phyloP scores from a whole-genome alignment of 2,797 vertebrate genomes.

The Xyrichtys novacula region DNA sequence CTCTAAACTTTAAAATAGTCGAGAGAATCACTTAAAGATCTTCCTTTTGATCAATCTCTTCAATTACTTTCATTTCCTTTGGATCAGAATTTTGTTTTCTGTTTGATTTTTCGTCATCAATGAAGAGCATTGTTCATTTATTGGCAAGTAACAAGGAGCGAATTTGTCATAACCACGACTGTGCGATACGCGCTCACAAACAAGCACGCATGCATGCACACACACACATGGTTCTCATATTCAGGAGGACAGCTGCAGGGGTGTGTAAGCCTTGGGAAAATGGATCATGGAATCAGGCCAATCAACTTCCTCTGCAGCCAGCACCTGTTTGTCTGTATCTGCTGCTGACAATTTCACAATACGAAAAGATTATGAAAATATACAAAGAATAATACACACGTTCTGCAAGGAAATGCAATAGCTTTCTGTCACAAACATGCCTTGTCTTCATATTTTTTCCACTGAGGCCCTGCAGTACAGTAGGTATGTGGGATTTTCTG shows the following conservation, averaged over 20 bases:
- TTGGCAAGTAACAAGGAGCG: constrained; percentile 65
- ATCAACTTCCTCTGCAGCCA: constrained; percentile 78
- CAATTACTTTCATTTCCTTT: constrained; percentile 18
- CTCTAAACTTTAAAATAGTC: constrained; percentile 28
- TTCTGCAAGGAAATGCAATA: constrained; percentile 31
- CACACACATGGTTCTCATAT: constrained; percentile 78
- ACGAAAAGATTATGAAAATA: constrained; percentile 53
- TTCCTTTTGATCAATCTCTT: constrained; percentile 15
- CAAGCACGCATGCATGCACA: constrained; percentile 19
- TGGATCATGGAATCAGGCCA: constrained; percentile 78
- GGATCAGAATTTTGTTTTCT: constrained; percentile 10
- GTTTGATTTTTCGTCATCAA: constrained; percentile 50
- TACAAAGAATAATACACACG: constrained; percentile 49
- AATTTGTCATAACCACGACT: constrained; percentile 74
- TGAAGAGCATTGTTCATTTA: constrained; percentile 57
- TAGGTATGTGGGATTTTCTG: constrained; percentile 56
- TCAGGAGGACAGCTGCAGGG: constrained; percentile 81
- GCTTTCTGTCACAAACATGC: constrained; percentile 48
- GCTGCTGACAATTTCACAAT: constrained; percentile 69
- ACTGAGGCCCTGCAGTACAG: constrained; percentile 30
- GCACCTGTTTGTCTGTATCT: constrained; percentile 77
- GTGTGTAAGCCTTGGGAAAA: constrained; percentile 83
- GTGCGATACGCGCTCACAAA: constrained; percentile 40
- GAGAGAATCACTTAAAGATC: neutral
- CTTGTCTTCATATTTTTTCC: constrained; percentile 2